phyloP scores from a whole-genome alignment of 1,140 invertebrate genomes.

The Agrilus planipennis region DNA sequence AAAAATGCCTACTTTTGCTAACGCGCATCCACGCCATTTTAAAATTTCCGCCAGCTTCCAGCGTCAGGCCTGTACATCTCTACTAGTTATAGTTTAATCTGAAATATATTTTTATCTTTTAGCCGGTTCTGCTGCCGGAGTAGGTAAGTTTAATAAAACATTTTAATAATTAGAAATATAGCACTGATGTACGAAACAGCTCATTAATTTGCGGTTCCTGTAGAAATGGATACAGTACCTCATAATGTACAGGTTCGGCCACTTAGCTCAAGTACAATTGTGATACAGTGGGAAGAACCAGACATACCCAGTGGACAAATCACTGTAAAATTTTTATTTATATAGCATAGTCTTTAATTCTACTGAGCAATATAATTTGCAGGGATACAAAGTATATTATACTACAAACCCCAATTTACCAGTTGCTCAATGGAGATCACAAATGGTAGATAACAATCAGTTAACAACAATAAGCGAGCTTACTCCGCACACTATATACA shows the following conservation, averaged over 20 bases:
- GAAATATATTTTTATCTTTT: too few species aligned
- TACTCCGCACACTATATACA: constrained; percentile 79
- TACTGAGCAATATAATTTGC: constrained; percentile 20
- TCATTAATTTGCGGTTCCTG: constrained; percentile 9
- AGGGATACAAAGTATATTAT: constrained; percentile 98
- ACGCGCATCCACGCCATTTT: too few species aligned
- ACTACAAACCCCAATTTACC: constrained; percentile 76
- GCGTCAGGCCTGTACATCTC: too few species aligned
- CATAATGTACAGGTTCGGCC: constrained; percentile 85
- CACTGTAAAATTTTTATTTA: too few species aligned
- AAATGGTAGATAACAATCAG: constrained; percentile 85
- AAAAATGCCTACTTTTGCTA: too few species aligned
- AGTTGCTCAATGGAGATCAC: constrained; percentile 81
- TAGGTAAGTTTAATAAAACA: not conserved
- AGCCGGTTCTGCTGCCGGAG: not conserved
- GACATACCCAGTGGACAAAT: constrained; percentile 95
- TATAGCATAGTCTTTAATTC: not conserved
- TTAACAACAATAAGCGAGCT: constrained; percentile 90
- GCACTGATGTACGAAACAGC: not conserved
- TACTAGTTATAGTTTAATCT: too few species aligned
- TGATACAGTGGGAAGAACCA: constrained; percentile 94
- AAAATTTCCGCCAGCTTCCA: too few species aligned
- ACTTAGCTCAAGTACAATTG: constrained; percentile 90
- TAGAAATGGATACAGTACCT: constrained; percentile 90
- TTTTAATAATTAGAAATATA: not conserved